These are phyloP conservation scores for Paradoxurus hermaphroditus DNA, from an alignment of 2,113 vertebrate species.

Conservation along the genomic window DNA sequence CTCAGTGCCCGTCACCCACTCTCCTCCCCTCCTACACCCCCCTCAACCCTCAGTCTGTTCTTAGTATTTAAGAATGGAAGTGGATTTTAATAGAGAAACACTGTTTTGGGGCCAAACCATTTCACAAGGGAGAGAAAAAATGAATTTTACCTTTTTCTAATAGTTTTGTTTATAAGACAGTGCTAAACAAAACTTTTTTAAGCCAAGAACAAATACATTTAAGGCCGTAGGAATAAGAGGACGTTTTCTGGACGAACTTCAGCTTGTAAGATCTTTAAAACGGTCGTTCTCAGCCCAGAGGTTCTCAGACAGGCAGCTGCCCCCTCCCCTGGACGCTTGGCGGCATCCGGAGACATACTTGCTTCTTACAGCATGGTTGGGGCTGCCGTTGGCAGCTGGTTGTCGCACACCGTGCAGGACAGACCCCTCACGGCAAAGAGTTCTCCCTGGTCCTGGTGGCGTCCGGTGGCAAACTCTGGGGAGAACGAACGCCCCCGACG, in stretches of 20 bases:
- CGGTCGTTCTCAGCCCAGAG: neutral
- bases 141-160: neutral
- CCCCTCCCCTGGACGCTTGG: neutral
- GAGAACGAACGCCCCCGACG: neutral
- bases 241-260: neutral
- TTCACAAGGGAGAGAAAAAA: neutral
- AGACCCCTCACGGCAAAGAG: neutral
- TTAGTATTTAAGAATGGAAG: too few relatives aligned
- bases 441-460: neutral
- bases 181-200: constrained; percentile 16
- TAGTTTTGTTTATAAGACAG: constrained; percentile 26
- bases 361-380: neutral
- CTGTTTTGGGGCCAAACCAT: neutral
- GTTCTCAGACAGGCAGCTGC: neutral
- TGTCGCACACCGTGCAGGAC: neutral
- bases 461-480: neutral
- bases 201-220: neutral
- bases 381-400: neutral
- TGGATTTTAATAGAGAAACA: neutral
- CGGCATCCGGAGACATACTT: neutral
- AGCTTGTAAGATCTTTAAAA: neutral
- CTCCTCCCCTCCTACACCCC: too few relatives aligned
- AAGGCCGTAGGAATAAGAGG: neutral
- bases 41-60: too few relatives aligned
- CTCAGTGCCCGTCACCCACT: too few relatives aligned